Base-by-base conservation (phyloP, 2,888 invertebrate genomes). In the Pseudococcus viburni region DNA sequence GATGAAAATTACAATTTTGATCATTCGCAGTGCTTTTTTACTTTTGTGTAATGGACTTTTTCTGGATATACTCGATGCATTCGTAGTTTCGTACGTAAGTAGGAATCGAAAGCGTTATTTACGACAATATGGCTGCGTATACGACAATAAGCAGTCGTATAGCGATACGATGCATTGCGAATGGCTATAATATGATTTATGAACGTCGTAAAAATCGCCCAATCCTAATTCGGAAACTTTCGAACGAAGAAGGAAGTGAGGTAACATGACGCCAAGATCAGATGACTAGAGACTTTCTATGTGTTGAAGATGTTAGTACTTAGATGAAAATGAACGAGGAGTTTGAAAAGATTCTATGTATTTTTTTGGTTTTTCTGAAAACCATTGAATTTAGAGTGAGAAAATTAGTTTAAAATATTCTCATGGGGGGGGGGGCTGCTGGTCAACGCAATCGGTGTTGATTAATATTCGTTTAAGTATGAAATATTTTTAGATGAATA, bases 191-290 rank as follows among this genome's bases (percentile, higher is more conserved):
- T 64, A 22, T 22, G 64, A 64, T 22, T 64, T 64, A 64, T 22
- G 64, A 64, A 22, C 11, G 64, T 64, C 64, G 64, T 64, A 64
- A 64, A 59, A 64, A 64, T 64, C 64, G 64, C 22, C 64, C 19
- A 64, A 64, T 64, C 22, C 22, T 64, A 64, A 64, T 22, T 64
- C 22, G 64, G 22, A 12, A 64, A 64, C 64, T 64, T 64, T 64
- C 64, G 22, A 64, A 64, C 7, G 22, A 22, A 8, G 64, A 64
- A 64, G 64, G 64, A 64, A 64, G 22, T 12, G 64, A 64, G 64
- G 12, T 59, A 59, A n/a, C 26, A 33, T 33, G 26, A 33, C 59
- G 7, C 5, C 59, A 22, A 1, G 22, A 7, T 22, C 64, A 22
- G 22, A 22, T 22, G 64, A 19, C n/a, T 17, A 19, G 22, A 9